Evolutionary conservation across 2,888 invertebrate genomes (phyloP).

Genomic region (Leucophenga maculata): DNA sequence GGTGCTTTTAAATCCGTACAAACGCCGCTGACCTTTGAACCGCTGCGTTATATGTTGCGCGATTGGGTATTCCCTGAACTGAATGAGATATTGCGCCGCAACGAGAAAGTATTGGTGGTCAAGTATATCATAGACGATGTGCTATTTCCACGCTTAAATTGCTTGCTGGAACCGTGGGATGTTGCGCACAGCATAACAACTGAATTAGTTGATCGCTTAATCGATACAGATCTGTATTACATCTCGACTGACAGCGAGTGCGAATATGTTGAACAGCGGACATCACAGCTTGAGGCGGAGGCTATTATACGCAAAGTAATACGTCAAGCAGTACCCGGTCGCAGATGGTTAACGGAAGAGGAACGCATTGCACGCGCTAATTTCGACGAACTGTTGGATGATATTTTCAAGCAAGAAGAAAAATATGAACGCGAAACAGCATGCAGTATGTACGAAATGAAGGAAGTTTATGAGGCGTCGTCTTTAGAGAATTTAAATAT

Average conservation of each 20-base stretch:
- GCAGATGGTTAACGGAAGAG: constrained; percentile 57
- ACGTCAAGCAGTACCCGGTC: constrained; percentile 57
- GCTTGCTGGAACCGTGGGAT: constrained; percentile 64
- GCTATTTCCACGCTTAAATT: constrained; percentile 71
- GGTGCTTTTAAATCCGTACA: constrained; percentile 53
- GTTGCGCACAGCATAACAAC: constrained; percentile 45
- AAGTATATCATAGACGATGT: constrained; percentile 67
- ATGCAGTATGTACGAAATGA: background rate
- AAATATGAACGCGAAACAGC: constrained; percentile 9
- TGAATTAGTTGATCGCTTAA: constrained; percentile 59
- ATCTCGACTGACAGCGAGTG: constrained; percentile 55
- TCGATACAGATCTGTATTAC: constrained; percentile 58
- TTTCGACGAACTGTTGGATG: constrained; percentile 53
- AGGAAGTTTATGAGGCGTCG: too few relatives aligned
- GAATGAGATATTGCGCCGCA: constrained; percentile 31
- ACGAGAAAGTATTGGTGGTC: constrained; percentile 48
- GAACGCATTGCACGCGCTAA: constrained; percentile 58
- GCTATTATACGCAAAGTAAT: constrained; percentile 63
- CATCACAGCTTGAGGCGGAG: constrained; percentile 47
- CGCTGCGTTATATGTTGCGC: constrained; percentile 48
- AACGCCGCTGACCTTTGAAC: constrained; percentile 53
- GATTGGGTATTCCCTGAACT: constrained; percentile 54
- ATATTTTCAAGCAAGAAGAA: constrained; percentile 44
- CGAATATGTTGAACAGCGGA: constrained; percentile 34
- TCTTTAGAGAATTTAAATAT: too few relatives aligned